These are phyloP conservation scores for Gasterosteus nipponicus DNA, from an alignment of 2,113 vertebrate genomes.

Conservation along the genomic window DNA sequence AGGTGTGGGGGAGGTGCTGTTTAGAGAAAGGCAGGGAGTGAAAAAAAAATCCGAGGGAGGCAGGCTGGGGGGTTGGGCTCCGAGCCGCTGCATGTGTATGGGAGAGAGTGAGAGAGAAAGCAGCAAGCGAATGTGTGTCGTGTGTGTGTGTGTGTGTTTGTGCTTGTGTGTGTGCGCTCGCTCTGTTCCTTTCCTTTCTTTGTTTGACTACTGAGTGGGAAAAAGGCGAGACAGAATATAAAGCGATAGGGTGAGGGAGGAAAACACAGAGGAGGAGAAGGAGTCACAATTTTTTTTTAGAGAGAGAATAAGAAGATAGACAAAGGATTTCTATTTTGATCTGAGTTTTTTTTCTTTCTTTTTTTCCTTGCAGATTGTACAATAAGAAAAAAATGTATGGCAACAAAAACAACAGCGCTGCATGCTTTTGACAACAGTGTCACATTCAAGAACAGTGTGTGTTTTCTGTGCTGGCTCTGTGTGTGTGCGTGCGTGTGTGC, in stretches of 20 bases:
- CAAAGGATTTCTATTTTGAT: constrained; percentile 64
- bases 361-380: constrained; percentile 23
- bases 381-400: constrained; percentile 37
- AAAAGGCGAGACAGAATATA: constrained; percentile 76
- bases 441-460: constrained; percentile 63
- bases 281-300: constrained; percentile 39
- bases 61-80: constrained; percentile 84
- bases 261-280: constrained; percentile 56
- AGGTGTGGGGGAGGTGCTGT: constrained; percentile 80
- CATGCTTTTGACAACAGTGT: constrained; percentile 66
- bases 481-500: constrained; percentile 57
- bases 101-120: constrained; percentile 66
- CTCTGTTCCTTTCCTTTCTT: constrained; percentile 85
- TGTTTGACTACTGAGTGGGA: constrained; percentile 85
- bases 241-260: constrained; percentile 64
- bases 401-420: constrained; percentile 36
- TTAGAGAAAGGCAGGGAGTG: constrained; percentile 80
- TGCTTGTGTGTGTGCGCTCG: constrained; percentile 62
- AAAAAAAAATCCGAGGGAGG: constrained; percentile 75
- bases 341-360: neutral
- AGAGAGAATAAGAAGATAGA: constrained; percentile 40
- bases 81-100: constrained; percentile 71
- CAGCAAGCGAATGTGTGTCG: constrained; percentile 69
- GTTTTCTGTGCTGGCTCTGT: constrained; percentile 60
- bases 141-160: constrained; percentile 58